These are phyloP conservation scores for Anguilla rostrata DNA, from an alignment of 2,113 vertebrate genomes.

Conservation along the genomic window DNA sequence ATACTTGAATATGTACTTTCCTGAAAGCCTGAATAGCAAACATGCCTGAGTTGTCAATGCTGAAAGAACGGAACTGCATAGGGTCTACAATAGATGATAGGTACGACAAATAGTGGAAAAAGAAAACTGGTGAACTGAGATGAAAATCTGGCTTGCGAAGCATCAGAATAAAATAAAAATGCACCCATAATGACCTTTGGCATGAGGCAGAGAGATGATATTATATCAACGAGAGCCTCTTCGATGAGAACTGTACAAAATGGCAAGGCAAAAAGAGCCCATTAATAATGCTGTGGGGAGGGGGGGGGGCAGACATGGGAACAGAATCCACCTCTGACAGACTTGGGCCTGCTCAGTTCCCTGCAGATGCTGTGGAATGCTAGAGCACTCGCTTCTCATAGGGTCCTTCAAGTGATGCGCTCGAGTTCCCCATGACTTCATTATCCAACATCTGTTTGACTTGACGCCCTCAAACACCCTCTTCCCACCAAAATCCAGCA, in stretches of 20 bases:
- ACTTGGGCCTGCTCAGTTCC: background rate
- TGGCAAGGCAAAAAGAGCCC: background rate
- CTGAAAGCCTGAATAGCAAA: background rate
- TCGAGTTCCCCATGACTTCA: background rate
- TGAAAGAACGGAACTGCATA: background rate
- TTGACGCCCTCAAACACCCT: conserved; percentile 9
- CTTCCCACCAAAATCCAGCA: conserved; percentile 39
- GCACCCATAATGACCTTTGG: background rate
- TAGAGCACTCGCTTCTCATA: conserved; percentile 8
- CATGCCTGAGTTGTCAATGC: background rate
- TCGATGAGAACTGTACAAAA: background rate
- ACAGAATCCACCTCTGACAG: background rate
- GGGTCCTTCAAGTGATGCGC: background rate
- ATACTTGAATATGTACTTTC: background rate
- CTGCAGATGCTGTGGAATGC: conserved; percentile 11
- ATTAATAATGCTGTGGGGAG: background rate
- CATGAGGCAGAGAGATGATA: background rate
- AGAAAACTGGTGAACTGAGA: background rate
- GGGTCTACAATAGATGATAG: background rate
- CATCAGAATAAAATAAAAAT: background rate
- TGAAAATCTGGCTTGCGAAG: background rate
- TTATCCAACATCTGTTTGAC: conserved; percentile 23
- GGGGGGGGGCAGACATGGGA: background rate
- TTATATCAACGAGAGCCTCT: background rate
- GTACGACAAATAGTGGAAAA: background rate